Conservation (phyloP, 1,140 invertebrate genomes). For the Coptotermes formosanus region DNA sequence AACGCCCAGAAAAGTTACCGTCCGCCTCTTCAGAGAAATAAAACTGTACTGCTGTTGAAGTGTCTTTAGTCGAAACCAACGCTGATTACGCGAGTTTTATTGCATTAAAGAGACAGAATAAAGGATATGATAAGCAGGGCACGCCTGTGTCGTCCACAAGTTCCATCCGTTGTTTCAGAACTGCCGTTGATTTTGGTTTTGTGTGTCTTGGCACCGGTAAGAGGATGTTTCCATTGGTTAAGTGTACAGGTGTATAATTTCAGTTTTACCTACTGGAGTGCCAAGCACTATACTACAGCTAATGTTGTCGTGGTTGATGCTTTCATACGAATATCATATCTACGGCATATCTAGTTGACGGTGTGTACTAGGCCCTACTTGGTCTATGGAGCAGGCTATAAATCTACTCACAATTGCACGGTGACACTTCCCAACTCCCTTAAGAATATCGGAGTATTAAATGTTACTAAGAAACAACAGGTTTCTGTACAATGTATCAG, state of each 20-base stretch:
- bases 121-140: not conserved
- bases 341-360: no score
- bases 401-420: no score
- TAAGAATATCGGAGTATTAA: no score
- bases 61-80: not conserved
- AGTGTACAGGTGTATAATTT: not conserved
- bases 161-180: not conserved
- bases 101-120: not conserved
- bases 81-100: not conserved
- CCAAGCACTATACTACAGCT: no score
- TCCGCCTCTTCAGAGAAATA: not conserved
- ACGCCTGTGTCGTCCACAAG: not conserved
- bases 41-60: not conserved
- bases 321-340: no score
- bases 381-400: no score
- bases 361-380: no score
- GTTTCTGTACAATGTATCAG: no score
- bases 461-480: no score
- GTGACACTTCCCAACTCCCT: no score
- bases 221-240: not conserved
- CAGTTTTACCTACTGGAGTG: no score
- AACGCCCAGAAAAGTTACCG: not conserved
- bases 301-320: no score
- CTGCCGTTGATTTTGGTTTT: not conserved
- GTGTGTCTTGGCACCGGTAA: not conserved